Evolutionary conservation across 2,113 vertebrate genomes (phyloP).

Genomic region (Hepsetus odoe): DNA sequence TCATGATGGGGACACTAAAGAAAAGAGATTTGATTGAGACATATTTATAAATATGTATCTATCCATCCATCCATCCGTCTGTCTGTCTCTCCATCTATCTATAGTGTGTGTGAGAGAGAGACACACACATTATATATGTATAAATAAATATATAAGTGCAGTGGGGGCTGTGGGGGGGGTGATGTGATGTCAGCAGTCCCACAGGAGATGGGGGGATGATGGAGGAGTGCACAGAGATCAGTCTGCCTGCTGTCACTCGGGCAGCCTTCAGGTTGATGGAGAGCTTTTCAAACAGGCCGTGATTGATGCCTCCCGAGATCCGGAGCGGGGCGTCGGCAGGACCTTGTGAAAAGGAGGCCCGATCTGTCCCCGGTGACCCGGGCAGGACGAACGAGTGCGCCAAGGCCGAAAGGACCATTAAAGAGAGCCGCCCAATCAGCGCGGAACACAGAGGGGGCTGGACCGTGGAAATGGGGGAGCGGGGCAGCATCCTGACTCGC

Average conservation of each 20-base stretch:
- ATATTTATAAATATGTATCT: too few species aligned
- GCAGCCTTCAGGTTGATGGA: conserved; percentile 46
- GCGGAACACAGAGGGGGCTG: neutral
- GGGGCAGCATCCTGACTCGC: neutral
- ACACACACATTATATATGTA: too few species aligned
- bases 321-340: conserved; percentile 13
- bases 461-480: neutral
- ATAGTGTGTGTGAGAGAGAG: too few species aligned
- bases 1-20: too few species aligned
- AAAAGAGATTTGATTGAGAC: too few species aligned
- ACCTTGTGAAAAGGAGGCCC: conserved; percentile 24
- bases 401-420: conserved; percentile 10
- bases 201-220: neutral
- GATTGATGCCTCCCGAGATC: conserved; percentile 47
- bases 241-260: conserved; percentile 38
- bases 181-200: neutral
- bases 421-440: neutral
- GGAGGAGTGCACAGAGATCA: conserved; percentile 21
- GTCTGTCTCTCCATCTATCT: too few species aligned
- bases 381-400: conserved; percentile 6
- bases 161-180: neutral
- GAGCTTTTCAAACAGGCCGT: conserved; percentile 54
- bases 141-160: neutral
- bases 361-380: conserved; percentile 17
- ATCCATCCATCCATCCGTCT: too few species aligned